Evolutionary conservation across 1,140 invertebrate genomes (phyloP).

Genomic region (Drosophila pruinosa): DNA sequence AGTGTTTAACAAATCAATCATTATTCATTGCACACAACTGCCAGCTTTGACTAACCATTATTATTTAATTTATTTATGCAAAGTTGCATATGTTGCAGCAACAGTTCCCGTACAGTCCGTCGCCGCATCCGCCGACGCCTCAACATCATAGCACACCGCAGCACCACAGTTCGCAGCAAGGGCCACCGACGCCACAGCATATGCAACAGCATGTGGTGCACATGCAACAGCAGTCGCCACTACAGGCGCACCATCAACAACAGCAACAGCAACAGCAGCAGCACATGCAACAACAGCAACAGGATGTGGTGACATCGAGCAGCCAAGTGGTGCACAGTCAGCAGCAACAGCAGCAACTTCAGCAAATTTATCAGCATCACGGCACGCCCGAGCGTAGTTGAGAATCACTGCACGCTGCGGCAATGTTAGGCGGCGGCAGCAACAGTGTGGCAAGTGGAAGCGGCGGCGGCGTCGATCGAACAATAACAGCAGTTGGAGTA

Average conservation of each 20-base stretch:
- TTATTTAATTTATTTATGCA: conserved; percentile 70
- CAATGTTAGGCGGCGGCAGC: conserved; percentile 67
- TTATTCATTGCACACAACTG: conserved; percentile 1
- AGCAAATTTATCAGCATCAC: conserved; percentile 82
- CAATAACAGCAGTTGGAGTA: conserved; percentile 27
- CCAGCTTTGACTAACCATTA: conserved; percentile 60
- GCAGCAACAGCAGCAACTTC: conserved; percentile 74
- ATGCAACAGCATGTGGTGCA: conserved; percentile 82
- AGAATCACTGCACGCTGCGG: conserved; percentile 81
- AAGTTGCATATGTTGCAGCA: conserved; percentile 83
- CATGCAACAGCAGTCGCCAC: conserved; percentile 66
- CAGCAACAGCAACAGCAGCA: conserved; percentile 78
- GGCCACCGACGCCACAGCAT: conserved; percentile 77
- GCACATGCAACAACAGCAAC: conserved; percentile 79
- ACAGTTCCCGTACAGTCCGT: conserved; percentile 82
- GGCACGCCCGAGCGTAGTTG: conserved; percentile 82
- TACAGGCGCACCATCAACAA: conserved; percentile 73
- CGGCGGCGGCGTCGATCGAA: conserved; percentile 18
- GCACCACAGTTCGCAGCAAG: conserved; percentile 68
- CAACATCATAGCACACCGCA: conserved; percentile 73
- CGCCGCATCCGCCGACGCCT: conserved; percentile 78
- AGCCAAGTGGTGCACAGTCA: conserved; percentile 70
- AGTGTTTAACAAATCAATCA: not conserved
- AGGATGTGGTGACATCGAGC: conserved; percentile 78
- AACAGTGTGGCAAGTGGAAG: conserved; percentile 12